Conservation (phyloP, 2,113 vertebrate species). For the Phodopus roborovskii region DNA sequence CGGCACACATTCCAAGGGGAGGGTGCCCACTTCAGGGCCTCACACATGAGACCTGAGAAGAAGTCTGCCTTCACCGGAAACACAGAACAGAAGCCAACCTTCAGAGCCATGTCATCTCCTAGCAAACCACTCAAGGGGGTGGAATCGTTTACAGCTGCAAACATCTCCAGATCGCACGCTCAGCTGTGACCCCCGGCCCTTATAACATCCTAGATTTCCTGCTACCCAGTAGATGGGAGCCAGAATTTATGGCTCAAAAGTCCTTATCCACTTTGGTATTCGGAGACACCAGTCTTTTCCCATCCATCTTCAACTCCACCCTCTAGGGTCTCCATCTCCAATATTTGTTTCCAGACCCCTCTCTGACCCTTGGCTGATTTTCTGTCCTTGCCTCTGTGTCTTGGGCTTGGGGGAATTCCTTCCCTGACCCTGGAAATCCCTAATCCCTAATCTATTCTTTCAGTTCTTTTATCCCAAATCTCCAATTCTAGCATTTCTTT, state of each 20-base stretch:
- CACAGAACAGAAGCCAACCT: not conserved
- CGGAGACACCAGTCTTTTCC: not conserved
- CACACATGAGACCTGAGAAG: not conserved
- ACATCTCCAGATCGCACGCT: not conserved
- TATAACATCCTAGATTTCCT: not conserved
- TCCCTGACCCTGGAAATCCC: not conserved
- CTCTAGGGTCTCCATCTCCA: not conserved
- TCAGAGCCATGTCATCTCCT: not conserved
- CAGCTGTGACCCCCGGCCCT: not conserved
- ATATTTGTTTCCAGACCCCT: not conserved
- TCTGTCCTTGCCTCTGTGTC: not conserved
- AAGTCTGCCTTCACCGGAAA: not conserved
- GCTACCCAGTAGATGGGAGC: fast-evolving
- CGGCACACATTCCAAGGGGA: not conserved
- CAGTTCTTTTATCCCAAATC: not conserved
- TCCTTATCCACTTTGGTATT: not conserved
- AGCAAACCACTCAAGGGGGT: not conserved
- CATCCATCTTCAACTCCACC: not conserved
- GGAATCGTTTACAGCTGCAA: not conserved
- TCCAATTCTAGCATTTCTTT: not conserved
- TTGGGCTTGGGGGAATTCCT: not conserved
- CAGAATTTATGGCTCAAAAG: not conserved
- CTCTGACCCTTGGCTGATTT: not conserved
- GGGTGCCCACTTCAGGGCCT: not conserved
- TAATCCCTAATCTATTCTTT: not conserved